These are phyloP conservation scores for Ciconia maguari DNA, from an alignment of 2,113 vertebrate species.

Conservation along the genomic window DNA sequence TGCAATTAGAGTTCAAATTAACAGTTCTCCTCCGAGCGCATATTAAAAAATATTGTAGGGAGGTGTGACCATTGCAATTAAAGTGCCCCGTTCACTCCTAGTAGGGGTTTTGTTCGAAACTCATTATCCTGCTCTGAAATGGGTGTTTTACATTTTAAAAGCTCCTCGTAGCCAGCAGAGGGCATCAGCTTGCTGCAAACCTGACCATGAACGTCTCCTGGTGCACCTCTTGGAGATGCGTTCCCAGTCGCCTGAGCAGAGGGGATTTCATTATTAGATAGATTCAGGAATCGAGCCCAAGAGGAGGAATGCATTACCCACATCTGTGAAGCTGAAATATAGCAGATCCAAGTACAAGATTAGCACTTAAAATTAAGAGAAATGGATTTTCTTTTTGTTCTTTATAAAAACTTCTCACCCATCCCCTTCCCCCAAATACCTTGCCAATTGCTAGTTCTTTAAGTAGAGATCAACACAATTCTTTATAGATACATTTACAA, in stretches of 20 bases:
- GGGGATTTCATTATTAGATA: not conserved
- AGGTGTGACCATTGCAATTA: not conserved
- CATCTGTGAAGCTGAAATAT: not conserved
- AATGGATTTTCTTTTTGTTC: not conserved
- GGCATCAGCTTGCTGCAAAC: conserved; percentile 61
- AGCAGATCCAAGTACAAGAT: not conserved
- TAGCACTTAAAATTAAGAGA: not conserved
- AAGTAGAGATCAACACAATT: not conserved
- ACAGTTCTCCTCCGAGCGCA: not conserved
- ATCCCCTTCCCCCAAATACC: not conserved
- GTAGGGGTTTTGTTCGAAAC: not conserved
- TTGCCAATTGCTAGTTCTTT: not conserved
- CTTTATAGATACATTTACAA: not conserved
- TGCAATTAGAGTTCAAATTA: not conserved
- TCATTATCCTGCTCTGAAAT: not conserved
- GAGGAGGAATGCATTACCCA: no score
- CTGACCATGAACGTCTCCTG: rapidly evolving
- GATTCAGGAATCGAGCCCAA: not conserved
- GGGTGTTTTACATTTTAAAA: rapidly evolving
- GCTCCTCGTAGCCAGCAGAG: conserved; percentile 56
- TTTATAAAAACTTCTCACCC: not conserved
- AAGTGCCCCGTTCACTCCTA: not conserved
- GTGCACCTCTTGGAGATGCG: rapidly evolving
- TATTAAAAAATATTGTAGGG: not conserved
- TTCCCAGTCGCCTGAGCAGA: rapidly evolving